These are phyloP conservation scores for Beroe ovata DNA, from an alignment of 37 sponge, comb jelly and placozoan species.

Conservation along the genomic window DNA sequence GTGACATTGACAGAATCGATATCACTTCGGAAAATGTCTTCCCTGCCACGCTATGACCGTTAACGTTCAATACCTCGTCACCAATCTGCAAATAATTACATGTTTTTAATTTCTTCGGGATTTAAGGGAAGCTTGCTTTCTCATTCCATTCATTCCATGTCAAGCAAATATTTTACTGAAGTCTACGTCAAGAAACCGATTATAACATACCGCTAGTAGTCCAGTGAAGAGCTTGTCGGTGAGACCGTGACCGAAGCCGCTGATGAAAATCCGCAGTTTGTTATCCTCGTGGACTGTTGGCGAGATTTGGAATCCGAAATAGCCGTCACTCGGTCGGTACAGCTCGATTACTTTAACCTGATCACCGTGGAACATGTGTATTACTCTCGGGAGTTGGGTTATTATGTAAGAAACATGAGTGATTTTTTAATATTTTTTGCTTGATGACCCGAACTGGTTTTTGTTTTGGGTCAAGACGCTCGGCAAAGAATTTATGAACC, in stretches of 20 bases:
- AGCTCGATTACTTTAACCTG: slow-evolving; percentile 66
- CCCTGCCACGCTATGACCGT: slow-evolving; percentile 3
- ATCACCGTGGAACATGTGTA: too few relatives aligned
- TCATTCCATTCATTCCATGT: neutral
- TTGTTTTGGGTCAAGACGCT: too few relatives aligned
- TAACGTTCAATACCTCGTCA: slow-evolving; percentile 60
- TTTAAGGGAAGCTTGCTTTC: neutral
- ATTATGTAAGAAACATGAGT: too few relatives aligned
- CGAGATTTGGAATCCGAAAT: slow-evolving; percentile 65
- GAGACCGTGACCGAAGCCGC: slow-evolving; percentile 63
- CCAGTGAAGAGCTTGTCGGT: slow-evolving; percentile 66
- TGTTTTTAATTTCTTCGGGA: neutral
- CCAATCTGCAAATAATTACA: neutral
- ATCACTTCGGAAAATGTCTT: slow-evolving; percentile 36
- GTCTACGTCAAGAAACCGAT: too few relatives aligned
- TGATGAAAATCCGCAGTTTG: slow-evolving; percentile 62
- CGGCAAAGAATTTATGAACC: too few relatives aligned
- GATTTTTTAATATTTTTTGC: too few relatives aligned
- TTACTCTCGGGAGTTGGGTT: too few relatives aligned
- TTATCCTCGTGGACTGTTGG: slow-evolving; percentile 39
- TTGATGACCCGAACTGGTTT: too few relatives aligned
- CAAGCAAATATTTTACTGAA: too few relatives aligned
- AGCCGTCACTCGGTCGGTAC: slow-evolving; percentile 49
- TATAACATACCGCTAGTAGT: slow-evolving; percentile 36
- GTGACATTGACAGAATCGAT: slow-evolving; percentile 50